phyloP scores from a whole-genome alignment of 2,888 invertebrate species.

The Ethmia dodecea region DNA sequence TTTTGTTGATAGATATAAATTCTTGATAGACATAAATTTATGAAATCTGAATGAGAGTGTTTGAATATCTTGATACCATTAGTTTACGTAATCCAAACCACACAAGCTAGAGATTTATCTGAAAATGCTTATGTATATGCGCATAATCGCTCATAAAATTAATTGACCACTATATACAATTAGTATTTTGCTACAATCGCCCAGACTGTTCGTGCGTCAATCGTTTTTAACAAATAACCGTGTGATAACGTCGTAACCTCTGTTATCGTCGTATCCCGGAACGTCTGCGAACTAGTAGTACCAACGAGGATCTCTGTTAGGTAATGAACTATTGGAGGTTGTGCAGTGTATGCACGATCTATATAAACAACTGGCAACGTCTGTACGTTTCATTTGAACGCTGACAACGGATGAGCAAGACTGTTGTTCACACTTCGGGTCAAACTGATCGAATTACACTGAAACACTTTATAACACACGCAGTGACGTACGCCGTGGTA shows the following conservation, averaged over 20 bases:
- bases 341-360: constrained; percentile 42
- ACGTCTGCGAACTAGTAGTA: constrained; percentile 60
- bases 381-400: constrained; percentile 43
- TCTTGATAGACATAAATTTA: too few species aligned
- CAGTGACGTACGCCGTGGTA: constrained; percentile 24
- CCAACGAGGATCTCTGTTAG: constrained; percentile 36
- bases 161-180: too few species aligned
- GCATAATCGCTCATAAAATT: background rate
- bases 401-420: constrained; percentile 35
- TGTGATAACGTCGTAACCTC: constrained; percentile 69
- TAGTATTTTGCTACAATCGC: constrained; percentile 30
- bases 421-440: constrained; percentile 20
- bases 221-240: constrained; percentile 67
- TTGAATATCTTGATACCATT: too few species aligned
- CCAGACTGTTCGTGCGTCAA: constrained; percentile 71
- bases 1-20: too few species aligned
- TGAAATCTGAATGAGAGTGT: too few species aligned
- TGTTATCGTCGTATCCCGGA: constrained; percentile 71
- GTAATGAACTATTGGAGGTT: constrained; percentile 36
- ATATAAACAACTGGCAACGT: constrained; percentile 50
- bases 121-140: background rate
- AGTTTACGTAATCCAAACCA: too few species aligned
- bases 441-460: constrained; percentile 35
- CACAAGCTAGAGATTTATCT: too few species aligned
- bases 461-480: constrained; percentile 23